Conservation (phyloP, 1,140 invertebrate genomes). For the Pogonus chalceus region DNA sequence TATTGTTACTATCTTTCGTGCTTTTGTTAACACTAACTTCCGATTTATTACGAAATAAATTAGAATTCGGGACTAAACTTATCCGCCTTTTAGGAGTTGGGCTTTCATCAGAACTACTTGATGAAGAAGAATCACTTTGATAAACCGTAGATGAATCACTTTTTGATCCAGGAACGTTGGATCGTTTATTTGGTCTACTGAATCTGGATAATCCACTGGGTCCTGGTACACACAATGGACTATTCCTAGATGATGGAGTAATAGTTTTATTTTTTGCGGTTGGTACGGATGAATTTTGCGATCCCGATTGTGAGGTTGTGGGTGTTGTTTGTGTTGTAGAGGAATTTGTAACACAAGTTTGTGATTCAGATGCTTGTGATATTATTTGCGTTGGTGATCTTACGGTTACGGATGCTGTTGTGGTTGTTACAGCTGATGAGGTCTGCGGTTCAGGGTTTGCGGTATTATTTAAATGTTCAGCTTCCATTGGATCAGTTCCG, state of each 20-base stretch:
- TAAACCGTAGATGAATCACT: neutral
- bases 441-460: neutral
- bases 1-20: neutral
- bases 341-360: neutral
- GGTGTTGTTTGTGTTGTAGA: neutral
- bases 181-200: neutral
- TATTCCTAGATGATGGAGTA: neutral
- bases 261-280: neutral
- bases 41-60: slow-evolving; percentile 4
- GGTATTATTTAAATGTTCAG: slow-evolving; percentile 24
- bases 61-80: neutral
- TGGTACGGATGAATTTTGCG: neutral
- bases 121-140: slow-evolving; percentile 5
- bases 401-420: neutral
- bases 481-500: slow-evolving; percentile 58
- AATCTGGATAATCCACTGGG: neutral
- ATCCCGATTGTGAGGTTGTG: too few species aligned
- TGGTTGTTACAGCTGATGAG: slow-evolving; percentile 1
- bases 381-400: neutral
- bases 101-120: slow-evolving; percentile 2
- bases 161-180: neutral
- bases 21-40: neutral
- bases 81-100: neutral
- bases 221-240: neutral
- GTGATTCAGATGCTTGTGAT: neutral